Evolutionary conservation across 2,797 vertebrate genomes (phyloP), one percentile per base, ranked within the genome.

Genomic region (Pelodytes ibericus): DNA sequence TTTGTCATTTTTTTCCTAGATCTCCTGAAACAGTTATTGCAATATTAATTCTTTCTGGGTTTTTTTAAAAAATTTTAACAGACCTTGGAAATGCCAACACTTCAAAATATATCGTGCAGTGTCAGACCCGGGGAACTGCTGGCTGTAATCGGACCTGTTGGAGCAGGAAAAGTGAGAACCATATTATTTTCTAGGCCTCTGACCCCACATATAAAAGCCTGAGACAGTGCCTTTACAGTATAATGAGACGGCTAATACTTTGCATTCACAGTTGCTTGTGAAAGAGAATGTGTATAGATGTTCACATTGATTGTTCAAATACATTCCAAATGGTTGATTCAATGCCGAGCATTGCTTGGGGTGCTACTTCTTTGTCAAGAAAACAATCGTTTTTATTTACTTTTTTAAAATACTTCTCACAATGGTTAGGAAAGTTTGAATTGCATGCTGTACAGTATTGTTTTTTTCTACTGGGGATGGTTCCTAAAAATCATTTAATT

Each of bases 141-240:
- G 77, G 94, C 92, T 80, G 92, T 99, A 75, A 93, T 99, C 64
- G 97, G 97, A 82, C 95, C 96, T 3, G 96, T 99, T 66, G 97
- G 96, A 66, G 92, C 96, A 74, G 96, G 97, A 87, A 99, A 98
- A 87, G 94, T 94, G 81, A 89, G 90, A 82, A 22, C 8, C 18
- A 30, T 33, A 24, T 33, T n/a, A n/a, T n/a, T n/a, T n/a, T n/a
- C n/a, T n/a, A n/a, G n/a, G n/a, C n/a, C 31, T 29, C 36, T 44
- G 9, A 24, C 24, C 13, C 1, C 25, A 9, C 4, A 22, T 47
- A 67, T 10, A 44, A 75, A 61, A 64, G 25, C 41, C 26, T 36
- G 3, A 60, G 39, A 30, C 56, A 20, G 62, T 67, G 22, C 53
- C 59, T 72, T 59, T 67, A 6, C 25, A 61, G 20, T 39, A 66